phyloP scores from a whole-genome alignment of 2,113 vertebrate species.

The Micromys minutus region DNA sequence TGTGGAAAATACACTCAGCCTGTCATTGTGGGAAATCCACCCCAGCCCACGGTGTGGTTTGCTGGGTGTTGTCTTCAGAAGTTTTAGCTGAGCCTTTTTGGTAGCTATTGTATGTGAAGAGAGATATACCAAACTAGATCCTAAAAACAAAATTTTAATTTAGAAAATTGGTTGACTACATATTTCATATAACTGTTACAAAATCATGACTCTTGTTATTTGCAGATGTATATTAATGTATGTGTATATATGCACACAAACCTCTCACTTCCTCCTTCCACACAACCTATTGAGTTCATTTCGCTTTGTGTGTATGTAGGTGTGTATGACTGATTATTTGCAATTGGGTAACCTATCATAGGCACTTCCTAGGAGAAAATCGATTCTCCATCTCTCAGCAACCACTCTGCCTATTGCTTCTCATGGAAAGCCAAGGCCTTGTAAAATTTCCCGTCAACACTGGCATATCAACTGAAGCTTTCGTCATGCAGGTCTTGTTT shows the following conservation, averaged over 20 bases:
- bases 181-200: neutral
- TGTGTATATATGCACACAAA: neutral
- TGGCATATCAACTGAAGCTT: neutral
- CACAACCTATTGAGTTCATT: neutral
- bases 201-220: neutral
- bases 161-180: neutral
- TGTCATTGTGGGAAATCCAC: neutral
- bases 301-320: neutral
- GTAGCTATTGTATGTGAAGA: neutral
- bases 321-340: neutral
- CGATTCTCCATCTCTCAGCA: neutral
- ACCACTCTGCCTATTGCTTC: neutral
- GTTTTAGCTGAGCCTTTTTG: neutral
- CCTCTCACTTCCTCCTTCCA: neutral
- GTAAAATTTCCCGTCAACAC: neutral
- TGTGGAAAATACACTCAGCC: neutral
- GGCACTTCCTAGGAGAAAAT: neutral
- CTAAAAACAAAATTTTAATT: neutral
- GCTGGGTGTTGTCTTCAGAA: neutral
- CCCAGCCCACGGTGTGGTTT: neutral
- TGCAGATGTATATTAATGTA: neutral
- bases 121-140: neutral
- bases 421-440: neutral
- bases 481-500: neutral
- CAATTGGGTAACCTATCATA: neutral